Conservation (phyloP, 2,888 invertebrate genomes). For the Macaria notata region DNA sequence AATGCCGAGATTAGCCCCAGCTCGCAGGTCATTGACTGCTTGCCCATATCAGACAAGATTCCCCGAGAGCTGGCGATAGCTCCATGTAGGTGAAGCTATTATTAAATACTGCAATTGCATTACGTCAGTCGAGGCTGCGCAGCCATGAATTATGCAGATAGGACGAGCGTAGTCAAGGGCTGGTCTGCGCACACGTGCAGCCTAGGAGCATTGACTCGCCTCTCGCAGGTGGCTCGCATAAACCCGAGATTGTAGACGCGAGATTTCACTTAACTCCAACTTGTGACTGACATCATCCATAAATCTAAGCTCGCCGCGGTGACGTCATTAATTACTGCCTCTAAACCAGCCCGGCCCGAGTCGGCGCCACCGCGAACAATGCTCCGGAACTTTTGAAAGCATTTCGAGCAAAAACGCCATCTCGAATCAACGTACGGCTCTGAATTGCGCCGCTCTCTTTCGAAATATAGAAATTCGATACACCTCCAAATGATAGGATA, state of each 20-base stretch:
- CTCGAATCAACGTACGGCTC: slow-evolving; percentile 27
- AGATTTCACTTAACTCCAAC: slow-evolving; percentile 27
- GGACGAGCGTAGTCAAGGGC: slow-evolving; percentile 25
- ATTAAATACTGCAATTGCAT: slow-evolving; percentile 17
- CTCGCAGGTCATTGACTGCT: slow-evolving; percentile 12
- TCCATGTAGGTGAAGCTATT: slow-evolving; percentile 12
- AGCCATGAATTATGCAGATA: slow-evolving; percentile 27
- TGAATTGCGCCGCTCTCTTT: slow-evolving; percentile 23
- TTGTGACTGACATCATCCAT: slow-evolving; percentile 27
- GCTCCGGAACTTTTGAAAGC: slow-evolving; percentile 27
- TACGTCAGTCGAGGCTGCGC: slow-evolving; percentile 19
- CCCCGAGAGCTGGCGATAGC: slow-evolving; percentile 5
- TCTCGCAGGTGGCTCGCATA: slow-evolving; percentile 44
- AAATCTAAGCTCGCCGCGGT: slow-evolving; percentile 24
- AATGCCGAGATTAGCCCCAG: too few species aligned
- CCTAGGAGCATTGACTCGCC: slow-evolving; percentile 47
- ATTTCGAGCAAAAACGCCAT: slow-evolving; percentile 32
- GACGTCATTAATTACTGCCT: slow-evolving; percentile 32
- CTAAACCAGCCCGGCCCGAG: slow-evolving; percentile 30
- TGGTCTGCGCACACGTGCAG: slow-evolving; percentile 21
- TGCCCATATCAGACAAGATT: slow-evolving; percentile 7
- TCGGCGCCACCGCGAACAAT: slow-evolving; percentile 34
- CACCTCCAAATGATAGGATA: slow-evolving; percentile 26
- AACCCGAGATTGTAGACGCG: slow-evolving; percentile 34
- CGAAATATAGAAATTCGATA: slow-evolving; percentile 30